These are phyloP conservation scores for Neoniphon sammara DNA, from an alignment of 2,797 vertebrate species.

Conservation along the genomic window DNA sequence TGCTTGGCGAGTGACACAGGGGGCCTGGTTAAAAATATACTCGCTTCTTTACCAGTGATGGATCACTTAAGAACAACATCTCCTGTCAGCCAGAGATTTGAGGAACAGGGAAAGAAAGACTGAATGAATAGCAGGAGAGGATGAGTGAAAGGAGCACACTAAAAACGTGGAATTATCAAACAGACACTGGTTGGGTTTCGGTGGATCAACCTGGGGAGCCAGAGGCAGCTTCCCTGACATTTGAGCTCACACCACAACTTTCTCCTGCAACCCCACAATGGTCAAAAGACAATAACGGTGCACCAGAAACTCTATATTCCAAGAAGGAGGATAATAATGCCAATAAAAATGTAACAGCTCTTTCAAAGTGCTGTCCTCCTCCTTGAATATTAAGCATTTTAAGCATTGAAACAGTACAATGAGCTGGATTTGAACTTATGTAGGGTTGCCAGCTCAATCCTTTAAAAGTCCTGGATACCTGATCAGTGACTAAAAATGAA, in stretches of 20 bases:
- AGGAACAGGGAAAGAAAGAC: constrained; percentile 37
- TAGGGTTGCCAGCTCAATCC: too few species aligned
- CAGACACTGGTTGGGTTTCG: constrained; percentile 39
- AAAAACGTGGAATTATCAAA: constrained; percentile 56
- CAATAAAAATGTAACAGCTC: too few species aligned
- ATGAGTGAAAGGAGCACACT: constrained; percentile 43
- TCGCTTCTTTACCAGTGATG: constrained; percentile 54
- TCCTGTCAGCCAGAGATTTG: constrained; percentile 55
- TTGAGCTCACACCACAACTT: constrained; percentile 9
- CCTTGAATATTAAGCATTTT: too few species aligned
- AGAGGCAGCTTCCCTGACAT: constrained; percentile 35
- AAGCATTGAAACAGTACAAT: too few species aligned
- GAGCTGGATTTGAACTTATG: too few species aligned
- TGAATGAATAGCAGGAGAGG: constrained; percentile 36
- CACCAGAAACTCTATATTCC: neutral
- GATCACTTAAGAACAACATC: constrained; percentile 63
- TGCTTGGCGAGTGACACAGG: constrained; percentile 64
- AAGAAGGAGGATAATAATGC: too few species aligned
- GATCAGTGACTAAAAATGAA: too few species aligned
- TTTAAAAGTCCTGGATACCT: too few species aligned
- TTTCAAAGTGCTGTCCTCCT: too few species aligned
- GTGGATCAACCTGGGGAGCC: constrained; percentile 45
- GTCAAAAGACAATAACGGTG: constrained; percentile 5
- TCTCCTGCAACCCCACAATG: constrained; percentile 19
- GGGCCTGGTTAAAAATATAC: constrained; percentile 62